Base-by-base conservation (phyloP, 2,888 invertebrate species). In the Leptopilina syphax region DNA sequence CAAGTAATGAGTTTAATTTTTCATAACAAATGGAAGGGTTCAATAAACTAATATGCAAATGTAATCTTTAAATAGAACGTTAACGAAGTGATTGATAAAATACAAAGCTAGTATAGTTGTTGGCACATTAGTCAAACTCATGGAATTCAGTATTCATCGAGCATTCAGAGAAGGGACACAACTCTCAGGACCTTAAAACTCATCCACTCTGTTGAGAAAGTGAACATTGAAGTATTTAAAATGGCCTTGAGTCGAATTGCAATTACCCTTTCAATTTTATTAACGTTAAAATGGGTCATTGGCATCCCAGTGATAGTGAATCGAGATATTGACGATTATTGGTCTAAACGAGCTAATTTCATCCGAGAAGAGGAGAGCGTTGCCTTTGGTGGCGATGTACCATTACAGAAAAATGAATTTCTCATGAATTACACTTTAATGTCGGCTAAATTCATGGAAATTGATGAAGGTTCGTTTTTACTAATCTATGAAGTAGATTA, bases 401-500 rank as follows among this genome's bases (percentile, higher is more conserved):
- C 88, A 6, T 92, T 95, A 8, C 93, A 88, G 13, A 87, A 90
- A n/a, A 92, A 93, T 24, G 95, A 95, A 89, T 80, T 87, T 0
- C 81, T 84, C 5, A 94, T 94, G 67, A 95, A 95, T 88, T 91
- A 92, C 68, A 93, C 94, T 34, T 91, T 95, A 10, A 95, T 95
- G 95, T 86, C 88, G 68, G 91, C 92, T 68, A 95, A 95, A 86
- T 90, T 92, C 47, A 83, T 89, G 1, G 95, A 95, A 88, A 88
- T 93, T 44, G 90, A 93, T 13, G 92, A 93, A 86, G 94, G 93
- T 54, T 92, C 93, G 81, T 70, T 77, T 18, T 34, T 34, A 34
- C 34, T 34, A 3, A 34, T 34, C 34, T 34, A 34, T 4, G 3
- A 3, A 34, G 4, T 34, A 34, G 34, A 34, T 34, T 34, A 18